phyloP scores from a whole-genome alignment of 2,888 invertebrate genomes.

The Gerris lacustris region DNA sequence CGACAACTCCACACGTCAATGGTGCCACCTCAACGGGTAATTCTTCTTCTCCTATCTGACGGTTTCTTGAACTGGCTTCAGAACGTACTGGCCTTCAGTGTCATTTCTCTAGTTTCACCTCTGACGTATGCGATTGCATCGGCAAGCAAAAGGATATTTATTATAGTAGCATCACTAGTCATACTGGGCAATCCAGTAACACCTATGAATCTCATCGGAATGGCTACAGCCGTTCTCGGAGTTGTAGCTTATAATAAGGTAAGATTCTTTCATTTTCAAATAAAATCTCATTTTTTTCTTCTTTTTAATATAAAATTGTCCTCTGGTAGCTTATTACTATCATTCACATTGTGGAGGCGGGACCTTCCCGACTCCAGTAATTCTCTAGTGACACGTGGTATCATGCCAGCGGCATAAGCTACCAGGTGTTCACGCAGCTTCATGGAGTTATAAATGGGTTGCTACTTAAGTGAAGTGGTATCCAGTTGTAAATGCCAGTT shows the following conservation, averaged over 20 bases:
- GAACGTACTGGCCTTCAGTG: constrained; percentile 88
- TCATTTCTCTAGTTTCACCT: constrained; percentile 82
- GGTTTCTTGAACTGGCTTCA: constrained; percentile 87
- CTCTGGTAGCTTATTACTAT: too few species aligned
- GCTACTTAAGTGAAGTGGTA: too few species aligned
- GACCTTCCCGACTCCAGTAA: too few species aligned
- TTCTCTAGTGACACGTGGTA: too few species aligned
- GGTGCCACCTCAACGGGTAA: not conserved
- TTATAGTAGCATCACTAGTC: constrained; percentile 77
- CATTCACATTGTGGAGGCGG: too few species aligned
- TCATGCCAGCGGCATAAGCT: too few species aligned
- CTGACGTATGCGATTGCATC: constrained; percentile 91
- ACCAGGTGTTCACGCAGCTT: too few species aligned
- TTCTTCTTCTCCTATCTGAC: not conserved
- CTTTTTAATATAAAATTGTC: too few species aligned
- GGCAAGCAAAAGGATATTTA: constrained; percentile 83
- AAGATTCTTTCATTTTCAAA: constrained; percentile 26
- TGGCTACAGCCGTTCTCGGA: constrained; percentile 78
- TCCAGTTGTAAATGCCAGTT: too few species aligned
- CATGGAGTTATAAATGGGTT: too few species aligned
- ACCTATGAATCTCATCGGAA: constrained; percentile 70
- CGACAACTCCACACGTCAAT: not conserved
- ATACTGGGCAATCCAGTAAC: constrained; percentile 86
- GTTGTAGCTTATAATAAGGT: constrained; percentile 84
- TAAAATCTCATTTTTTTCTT: too few species aligned